Evolutionary conservation across 2,113 vertebrate genomes (phyloP).

Genomic region (Xiphophorus maculatus): DNA sequence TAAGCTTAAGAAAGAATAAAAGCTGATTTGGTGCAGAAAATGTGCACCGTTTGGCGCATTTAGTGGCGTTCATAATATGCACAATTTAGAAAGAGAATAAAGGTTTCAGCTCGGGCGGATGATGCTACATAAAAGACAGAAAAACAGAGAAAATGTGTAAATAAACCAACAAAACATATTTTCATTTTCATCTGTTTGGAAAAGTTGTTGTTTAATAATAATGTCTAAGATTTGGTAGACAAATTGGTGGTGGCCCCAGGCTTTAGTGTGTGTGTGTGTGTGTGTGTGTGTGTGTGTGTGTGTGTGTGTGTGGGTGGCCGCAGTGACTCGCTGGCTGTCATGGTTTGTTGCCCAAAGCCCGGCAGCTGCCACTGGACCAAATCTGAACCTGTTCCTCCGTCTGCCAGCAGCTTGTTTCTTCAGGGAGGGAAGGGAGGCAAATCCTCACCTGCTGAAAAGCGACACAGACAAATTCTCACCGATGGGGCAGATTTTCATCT

Average conservation of each 20-base stretch:
- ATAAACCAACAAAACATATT: neutral
- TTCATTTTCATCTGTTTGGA: neutral
- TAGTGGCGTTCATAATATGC: too few species aligned
- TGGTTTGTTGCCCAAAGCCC: constrained; percentile 60
- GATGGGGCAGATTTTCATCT: neutral
- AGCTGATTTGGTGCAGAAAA: too few species aligned
- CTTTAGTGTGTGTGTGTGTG: constrained; percentile 15
- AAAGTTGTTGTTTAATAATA: neutral
- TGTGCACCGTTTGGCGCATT: too few species aligned
- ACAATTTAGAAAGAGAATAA: too few species aligned
- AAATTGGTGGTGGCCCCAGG: neutral
- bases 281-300: constrained; percentile 25
- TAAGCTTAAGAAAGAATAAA: too few species aligned
- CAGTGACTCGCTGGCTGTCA: constrained; percentile 54
- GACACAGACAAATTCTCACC: neutral
- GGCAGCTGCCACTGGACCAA: constrained; percentile 69
- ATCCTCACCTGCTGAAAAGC: constrained; percentile 60
- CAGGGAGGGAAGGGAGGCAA: constrained; percentile 24
- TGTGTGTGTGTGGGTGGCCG: constrained; percentile 33
- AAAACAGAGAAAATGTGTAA: too few species aligned
- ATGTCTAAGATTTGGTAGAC: neutral
- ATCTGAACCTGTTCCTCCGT: constrained; percentile 44
- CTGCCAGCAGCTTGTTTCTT: constrained; percentile 55
- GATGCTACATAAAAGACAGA: too few species aligned
- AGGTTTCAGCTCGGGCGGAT: too few species aligned